Percentiles rank a stretch among this genome's conserved stretches.
These are phyloP conservation scores for Ectemnius continuus DNA, from an alignment of 2,888 invertebrate genomes.

Conservation along the genomic window DNA sequence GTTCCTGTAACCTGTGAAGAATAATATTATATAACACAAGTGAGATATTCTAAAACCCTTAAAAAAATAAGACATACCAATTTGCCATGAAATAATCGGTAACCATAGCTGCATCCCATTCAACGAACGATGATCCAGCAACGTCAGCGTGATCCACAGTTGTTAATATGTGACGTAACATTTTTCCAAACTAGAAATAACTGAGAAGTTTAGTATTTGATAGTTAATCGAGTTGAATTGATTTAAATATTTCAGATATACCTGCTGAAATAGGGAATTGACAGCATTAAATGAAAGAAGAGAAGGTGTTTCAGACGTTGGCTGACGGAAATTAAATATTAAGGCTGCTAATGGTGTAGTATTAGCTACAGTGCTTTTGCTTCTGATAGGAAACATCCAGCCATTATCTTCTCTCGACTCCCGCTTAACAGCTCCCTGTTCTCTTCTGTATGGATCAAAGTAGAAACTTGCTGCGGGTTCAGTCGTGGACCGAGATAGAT, in stretches of 20 bases:
- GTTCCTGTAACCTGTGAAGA: constrained; percentile 81
- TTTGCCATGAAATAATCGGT: constrained; percentile 90
- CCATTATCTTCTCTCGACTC: constrained; percentile 82
- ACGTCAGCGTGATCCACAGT: constrained; percentile 90
- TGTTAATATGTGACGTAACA: constrained; percentile 91
- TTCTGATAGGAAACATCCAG: constrained; percentile 89
- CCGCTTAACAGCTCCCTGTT: constrained; percentile 81
- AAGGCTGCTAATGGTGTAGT: constrained; percentile 88
- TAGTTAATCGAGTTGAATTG: not conserved
- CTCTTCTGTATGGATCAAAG: constrained; percentile 88
- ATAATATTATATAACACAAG: not conserved
- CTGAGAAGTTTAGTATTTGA: not conserved
- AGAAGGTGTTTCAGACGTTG: constrained; percentile 82
- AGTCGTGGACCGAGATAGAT: constrained; percentile 80
- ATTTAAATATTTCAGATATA: constrained; percentile 59
- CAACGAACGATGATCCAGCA: constrained; percentile 91
- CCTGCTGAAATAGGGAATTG: constrained; percentile 86
- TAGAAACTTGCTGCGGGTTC: constrained; percentile 90
- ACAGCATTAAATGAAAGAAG: constrained; percentile 89
- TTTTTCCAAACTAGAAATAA: constrained; percentile 86
- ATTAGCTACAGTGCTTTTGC: constrained; percentile 83
- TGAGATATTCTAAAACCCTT: not conserved
- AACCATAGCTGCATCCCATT: constrained; percentile 95
- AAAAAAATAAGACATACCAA: constrained; percentile 78
- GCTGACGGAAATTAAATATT: constrained; percentile 89